Evolutionary conservation across 2,797 vertebrate species (phyloP).

Genomic region (Otolemur crassicaudatus): DNA sequence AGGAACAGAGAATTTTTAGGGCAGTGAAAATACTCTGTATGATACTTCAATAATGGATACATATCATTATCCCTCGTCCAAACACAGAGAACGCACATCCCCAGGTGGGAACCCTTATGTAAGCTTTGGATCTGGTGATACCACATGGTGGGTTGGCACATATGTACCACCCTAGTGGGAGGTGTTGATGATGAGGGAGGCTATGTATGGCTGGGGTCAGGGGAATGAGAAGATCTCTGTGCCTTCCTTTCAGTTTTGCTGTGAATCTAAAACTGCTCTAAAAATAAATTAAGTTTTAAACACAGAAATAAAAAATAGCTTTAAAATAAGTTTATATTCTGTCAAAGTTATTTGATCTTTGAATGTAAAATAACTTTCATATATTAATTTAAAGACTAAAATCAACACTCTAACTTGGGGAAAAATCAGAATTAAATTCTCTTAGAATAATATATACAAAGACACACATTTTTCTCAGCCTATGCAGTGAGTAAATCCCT

Average conservation of each 20-base stretch:
- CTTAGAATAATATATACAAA: not conserved
- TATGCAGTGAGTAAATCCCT: not conserved
- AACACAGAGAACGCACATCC: not conserved
- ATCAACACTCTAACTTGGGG: not conserved
- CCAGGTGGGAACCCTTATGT: not conserved
- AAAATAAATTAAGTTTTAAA: not conserved
- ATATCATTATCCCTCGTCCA: not conserved
- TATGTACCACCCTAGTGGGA: not conserved
- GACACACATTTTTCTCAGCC: slow-evolving; percentile 20
- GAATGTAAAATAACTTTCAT: not conserved
- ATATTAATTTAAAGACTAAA: not conserved
- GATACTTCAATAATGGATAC: not conserved
- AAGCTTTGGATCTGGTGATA: not conserved
- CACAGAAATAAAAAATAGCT: not conserved
- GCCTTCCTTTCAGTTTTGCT: not conserved
- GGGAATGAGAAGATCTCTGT: not conserved
- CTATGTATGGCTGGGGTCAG: fast-evolving
- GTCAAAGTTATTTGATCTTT: not conserved
- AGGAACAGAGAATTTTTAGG: not conserved
- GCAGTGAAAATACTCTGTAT: not conserved
- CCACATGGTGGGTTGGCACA: not conserved
- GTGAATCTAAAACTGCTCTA: not conserved
- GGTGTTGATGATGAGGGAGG: not conserved
- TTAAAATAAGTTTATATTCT: not conserved
- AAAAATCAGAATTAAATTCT: not conserved